These are phyloP conservation scores for Cyanoramphus novaezelandiae DNA, from an alignment of 2,113 vertebrate species.

Conservation along the genomic window DNA sequence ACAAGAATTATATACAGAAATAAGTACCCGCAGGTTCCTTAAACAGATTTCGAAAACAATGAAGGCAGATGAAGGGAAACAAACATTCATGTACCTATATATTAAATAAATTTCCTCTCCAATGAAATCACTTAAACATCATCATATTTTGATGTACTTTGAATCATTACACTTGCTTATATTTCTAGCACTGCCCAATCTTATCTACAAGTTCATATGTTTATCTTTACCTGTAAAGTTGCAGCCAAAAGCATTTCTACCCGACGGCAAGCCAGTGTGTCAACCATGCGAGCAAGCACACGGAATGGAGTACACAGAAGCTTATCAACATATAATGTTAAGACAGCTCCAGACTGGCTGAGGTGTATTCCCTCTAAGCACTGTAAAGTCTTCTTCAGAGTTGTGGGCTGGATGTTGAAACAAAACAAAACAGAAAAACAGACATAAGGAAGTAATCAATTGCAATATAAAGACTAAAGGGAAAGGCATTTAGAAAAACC, in stretches of 20 bases:
- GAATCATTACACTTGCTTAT: neutral
- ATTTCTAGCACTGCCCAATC: neutral
- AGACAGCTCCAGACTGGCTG: constrained; percentile 93
- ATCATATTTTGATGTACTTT: neutral
- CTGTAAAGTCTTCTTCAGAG: constrained; percentile 91
- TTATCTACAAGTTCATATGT: neutral
- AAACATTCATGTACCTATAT: rapidly evolving
- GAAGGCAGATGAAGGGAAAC: neutral
- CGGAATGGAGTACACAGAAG: constrained; percentile 90
- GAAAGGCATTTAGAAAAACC: neutral
- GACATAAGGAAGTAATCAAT: neutral
- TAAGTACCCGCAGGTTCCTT: rapidly evolving
- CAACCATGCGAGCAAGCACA: constrained; percentile 93
- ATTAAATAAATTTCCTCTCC: rapidly evolving
- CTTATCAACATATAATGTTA: constrained; percentile 93
- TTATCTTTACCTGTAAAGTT: constrained; percentile 83
- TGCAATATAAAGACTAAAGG: neutral
- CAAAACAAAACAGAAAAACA: neutral
- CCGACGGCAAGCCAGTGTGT: constrained; percentile 93
- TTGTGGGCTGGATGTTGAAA: constrained; percentile 79
- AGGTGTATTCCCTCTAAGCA: constrained; percentile 98
- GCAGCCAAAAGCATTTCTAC: constrained; percentile 98
- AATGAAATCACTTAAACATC: neutral
- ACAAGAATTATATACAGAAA: neutral
- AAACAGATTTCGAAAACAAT: neutral